Evolutionary conservation across 2,113 vertebrate genomes (phyloP).

Genomic region (Petromus typicus): DNA sequence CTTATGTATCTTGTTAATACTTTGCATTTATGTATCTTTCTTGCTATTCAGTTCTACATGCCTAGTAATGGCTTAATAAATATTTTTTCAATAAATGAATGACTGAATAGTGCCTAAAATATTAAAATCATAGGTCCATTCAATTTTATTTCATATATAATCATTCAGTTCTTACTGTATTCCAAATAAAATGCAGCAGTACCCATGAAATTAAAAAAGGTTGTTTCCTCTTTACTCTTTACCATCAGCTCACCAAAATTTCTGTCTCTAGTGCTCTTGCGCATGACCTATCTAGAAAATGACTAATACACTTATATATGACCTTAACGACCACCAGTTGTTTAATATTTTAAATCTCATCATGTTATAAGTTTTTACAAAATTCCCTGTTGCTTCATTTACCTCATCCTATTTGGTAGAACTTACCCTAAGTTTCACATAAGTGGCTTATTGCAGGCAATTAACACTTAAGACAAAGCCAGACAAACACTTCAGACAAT

Average conservation of each 20-base stretch:
- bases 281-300: background rate
- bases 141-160: background rate
- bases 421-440: background rate
- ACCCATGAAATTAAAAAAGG: background rate
- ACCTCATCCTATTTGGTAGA: constrained; percentile 30
- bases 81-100: background rate
- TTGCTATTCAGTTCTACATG: background rate
- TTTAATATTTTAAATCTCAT: background rate
- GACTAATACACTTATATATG: background rate
- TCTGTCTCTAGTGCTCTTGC: background rate
- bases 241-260: background rate
- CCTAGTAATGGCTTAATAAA: background rate
- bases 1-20: background rate
- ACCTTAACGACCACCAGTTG: background rate
- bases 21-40: background rate
- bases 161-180: background rate
- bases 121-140: background rate
- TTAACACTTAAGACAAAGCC: background rate
- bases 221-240: background rate
- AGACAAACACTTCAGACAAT: background rate
- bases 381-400: background rate
- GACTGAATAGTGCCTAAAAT: background rate
- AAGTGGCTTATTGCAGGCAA: background rate
- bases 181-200: background rate
- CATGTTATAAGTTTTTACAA: background rate